Evolutionary conservation across 1,140 invertebrate genomes (phyloP).

Genomic region (Nixonia krombeini): DNA sequence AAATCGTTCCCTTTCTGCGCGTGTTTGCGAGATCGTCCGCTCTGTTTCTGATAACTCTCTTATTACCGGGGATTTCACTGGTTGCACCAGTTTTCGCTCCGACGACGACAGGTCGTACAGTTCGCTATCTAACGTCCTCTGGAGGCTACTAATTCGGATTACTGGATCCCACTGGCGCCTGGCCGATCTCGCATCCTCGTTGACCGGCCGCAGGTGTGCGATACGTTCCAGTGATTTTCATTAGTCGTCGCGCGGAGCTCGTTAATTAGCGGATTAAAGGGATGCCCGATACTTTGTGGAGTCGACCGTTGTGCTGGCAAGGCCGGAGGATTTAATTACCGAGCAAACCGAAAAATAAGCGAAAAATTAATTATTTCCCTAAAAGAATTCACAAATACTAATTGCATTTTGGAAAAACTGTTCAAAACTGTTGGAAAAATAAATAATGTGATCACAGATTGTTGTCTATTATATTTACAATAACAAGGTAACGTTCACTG

Average conservation of each 20-base stretch:
- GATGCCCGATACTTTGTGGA: neutral
- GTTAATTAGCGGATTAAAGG: constrained; percentile 39
- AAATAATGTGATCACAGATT: too few relatives aligned
- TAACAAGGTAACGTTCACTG: too few relatives aligned
- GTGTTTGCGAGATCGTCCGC: constrained; percentile 3
- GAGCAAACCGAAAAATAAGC: too few relatives aligned
- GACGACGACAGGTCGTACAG: constrained; percentile 34
- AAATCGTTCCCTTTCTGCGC: constrained; percentile 15
- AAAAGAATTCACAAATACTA: too few relatives aligned
- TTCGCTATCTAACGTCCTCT: constrained; percentile 29
- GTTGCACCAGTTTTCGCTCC: constrained; percentile 31
- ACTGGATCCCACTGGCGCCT: constrained; percentile 36
- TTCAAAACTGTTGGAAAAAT: too few relatives aligned
- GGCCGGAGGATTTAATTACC: constrained; percentile 22
- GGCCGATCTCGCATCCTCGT: constrained; percentile 8
- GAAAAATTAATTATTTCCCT: too few relatives aligned
- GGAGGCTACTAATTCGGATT: constrained; percentile 40
- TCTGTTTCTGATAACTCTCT: constrained; percentile 19
- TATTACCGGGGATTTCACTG: constrained; percentile 16
- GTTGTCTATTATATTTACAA: too few relatives aligned
- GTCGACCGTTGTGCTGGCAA: constrained; percentile 28
- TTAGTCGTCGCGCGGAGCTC: constrained; percentile 28
- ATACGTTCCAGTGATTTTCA: constrained; percentile 41
- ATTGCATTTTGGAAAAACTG: too few relatives aligned
- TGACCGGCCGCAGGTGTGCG: constrained; percentile 12